Percentiles rank a stretch among this genome's conserved stretches.
phyloP scores from a whole-genome alignment of 2,797 vertebrate genomes.

The Acridotheres tristis region DNA sequence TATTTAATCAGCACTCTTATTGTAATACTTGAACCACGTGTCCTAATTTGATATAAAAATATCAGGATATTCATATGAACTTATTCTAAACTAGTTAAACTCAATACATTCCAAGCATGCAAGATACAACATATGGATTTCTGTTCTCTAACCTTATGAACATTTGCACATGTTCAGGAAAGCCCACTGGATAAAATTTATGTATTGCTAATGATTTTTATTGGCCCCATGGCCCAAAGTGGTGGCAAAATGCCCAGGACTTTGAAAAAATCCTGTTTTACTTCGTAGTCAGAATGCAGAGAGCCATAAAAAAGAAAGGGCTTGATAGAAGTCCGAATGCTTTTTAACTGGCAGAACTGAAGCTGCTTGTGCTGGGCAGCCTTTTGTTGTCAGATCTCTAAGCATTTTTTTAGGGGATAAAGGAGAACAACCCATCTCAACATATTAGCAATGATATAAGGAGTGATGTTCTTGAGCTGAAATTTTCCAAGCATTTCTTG shows the following conservation, averaged over 20 bases:
- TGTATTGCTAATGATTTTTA: constrained; percentile 82
- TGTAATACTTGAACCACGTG: neutral
- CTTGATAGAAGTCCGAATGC: constrained; percentile 14
- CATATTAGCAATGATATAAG: neutral
- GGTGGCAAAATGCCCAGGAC: constrained; percentile 75
- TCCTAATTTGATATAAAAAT: constrained; percentile 60
- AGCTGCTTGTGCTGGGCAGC: neutral
- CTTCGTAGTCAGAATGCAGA: constrained; percentile 69
- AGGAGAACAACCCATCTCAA: neutral
- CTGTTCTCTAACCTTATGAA: constrained; percentile 67
- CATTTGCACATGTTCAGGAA: constrained; percentile 78
- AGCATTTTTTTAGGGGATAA: neutral
- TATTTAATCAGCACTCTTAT: constrained; percentile 43
- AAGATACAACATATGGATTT: constrained; percentile 60
- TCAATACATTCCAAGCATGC: constrained; percentile 28
- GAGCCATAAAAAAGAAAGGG: constrained; percentile 60
- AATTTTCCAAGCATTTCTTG: neutral
- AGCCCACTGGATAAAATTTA: constrained; percentile 79
- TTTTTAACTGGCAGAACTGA: constrained; percentile 26
- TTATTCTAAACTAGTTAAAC: neutral
- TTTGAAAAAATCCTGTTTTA: constrained; percentile 74
- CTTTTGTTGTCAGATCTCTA: neutral
- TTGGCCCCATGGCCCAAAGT: constrained; percentile 70
- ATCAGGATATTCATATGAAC: constrained; percentile 19
- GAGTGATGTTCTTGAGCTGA: neutral